Conservation (phyloP, 2,797 vertebrate species). For the Semotilus atromaculatus region DNA sequence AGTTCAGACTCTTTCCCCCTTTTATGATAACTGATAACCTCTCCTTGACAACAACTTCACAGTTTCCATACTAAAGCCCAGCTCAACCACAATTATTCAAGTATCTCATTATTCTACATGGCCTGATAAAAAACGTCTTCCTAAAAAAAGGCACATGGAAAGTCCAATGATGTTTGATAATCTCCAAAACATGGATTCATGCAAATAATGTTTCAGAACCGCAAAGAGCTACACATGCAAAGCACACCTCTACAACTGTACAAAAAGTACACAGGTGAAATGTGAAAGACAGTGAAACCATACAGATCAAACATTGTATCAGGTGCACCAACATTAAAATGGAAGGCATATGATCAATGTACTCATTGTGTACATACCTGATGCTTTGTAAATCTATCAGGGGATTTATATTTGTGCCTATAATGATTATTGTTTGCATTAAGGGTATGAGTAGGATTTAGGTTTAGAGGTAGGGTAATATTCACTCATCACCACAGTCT, state of each 20-base stretch:
- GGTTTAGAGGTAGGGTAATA: neutral
- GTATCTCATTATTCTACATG: neutral
- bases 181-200: slow-evolving; percentile 47
- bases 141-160: slow-evolving; percentile 32
- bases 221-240: slow-evolving; percentile 48
- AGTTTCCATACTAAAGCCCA: slow-evolving; percentile 21
- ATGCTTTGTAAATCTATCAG: neutral
- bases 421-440: neutral
- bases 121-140: neutral
- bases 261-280: neutral
- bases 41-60: slow-evolving; percentile 33
- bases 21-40: slow-evolving; percentile 33
- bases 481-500: neutral
- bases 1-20: slow-evolving; percentile 46
- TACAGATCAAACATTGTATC: slow-evolving; percentile 1
- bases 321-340: neutral
- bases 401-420: neutral
- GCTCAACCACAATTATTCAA: slow-evolving; percentile 8
- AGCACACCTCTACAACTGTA: slow-evolving; percentile 9
- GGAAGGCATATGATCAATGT: neutral
- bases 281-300: neutral
- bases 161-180: slow-evolving; percentile 32
- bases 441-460: neutral
- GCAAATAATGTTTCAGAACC: slow-evolving; percentile 52
- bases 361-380: neutral